Evolutionary conservation across 2,797 vertebrate species (phyloP).

Genomic region (Arctocebus calabarensis): DNA sequence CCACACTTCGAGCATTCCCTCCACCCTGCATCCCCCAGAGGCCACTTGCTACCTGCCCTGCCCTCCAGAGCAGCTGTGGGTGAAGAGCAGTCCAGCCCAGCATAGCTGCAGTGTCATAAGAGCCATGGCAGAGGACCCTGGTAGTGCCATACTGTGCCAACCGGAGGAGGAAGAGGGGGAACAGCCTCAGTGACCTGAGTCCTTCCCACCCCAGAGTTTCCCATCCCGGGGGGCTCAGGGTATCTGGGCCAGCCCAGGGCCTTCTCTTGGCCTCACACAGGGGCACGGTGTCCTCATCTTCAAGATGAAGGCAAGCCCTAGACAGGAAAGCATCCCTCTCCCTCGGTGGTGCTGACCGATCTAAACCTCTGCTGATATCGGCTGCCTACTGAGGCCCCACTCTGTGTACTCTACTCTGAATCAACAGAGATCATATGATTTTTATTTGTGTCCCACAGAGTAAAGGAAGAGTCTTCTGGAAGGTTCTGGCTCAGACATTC

Average conservation of each 20-base stretch:
- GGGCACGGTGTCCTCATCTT: not conserved
- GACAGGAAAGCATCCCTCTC: not conserved
- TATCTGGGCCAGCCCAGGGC: not conserved
- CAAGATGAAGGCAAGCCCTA: not conserved
- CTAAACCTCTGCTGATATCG: not conserved
- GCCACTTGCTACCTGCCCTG: not conserved
- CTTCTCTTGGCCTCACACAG: not conserved
- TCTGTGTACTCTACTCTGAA: conserved; percentile 11
- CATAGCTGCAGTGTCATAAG: not conserved
- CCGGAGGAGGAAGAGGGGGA: not conserved
- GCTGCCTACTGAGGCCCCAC: not conserved
- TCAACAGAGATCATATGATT: conserved; percentile 69
- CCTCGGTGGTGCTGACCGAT: not conserved
- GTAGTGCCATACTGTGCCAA: not conserved
- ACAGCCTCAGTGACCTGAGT: not conserved
- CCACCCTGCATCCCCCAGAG: not conserved
- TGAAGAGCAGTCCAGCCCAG: not conserved
- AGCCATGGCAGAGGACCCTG: not conserved
- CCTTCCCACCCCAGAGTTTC: not conserved
- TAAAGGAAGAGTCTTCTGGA: conserved; percentile 65
- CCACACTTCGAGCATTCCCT: not conserved
- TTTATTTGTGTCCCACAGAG: conserved; percentile 60
- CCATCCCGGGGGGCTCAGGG: not conserved
- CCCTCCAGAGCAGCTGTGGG: not conserved
- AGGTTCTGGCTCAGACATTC: conserved; percentile 52